Conservation (phyloP, 2,113 vertebrate genomes). For the Callaeas wilsoni region DNA sequence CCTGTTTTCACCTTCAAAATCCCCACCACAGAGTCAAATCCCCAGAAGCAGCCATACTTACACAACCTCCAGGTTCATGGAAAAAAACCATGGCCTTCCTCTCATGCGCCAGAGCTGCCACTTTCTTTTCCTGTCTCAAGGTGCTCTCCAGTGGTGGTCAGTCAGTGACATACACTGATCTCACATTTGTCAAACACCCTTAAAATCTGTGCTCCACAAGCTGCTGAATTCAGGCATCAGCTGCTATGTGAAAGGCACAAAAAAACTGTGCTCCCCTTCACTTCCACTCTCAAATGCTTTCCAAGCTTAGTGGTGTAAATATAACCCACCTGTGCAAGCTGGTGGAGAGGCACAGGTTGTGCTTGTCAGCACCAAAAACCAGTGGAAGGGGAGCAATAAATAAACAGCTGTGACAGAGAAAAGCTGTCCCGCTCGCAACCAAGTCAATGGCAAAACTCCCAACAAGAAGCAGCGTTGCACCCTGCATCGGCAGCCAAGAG, state of each 20-base stretch:
- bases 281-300: neutral
- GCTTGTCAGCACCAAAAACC: neutral
- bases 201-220: neutral
- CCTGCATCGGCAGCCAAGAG: neutral
- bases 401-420: neutral
- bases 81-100: neutral
- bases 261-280: fast-evolving
- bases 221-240: neutral
- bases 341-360: neutral
- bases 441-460: neutral
- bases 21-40: neutral
- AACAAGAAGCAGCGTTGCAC: neutral
- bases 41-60: neutral
- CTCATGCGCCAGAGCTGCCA: fast-evolving
- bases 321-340: neutral
- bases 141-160: neutral
- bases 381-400: neutral
- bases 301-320: neutral
- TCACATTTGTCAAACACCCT: fast-evolving
- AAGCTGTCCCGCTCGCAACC: neutral
- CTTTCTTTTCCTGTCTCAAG: neutral
- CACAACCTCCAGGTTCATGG: neutral
- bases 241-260: fast-evolving
- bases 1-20: neutral
- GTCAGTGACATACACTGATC: fast-evolving